Conservation (phyloP, 2,797 vertebrate species). For the Catharus ustulatus region DNA sequence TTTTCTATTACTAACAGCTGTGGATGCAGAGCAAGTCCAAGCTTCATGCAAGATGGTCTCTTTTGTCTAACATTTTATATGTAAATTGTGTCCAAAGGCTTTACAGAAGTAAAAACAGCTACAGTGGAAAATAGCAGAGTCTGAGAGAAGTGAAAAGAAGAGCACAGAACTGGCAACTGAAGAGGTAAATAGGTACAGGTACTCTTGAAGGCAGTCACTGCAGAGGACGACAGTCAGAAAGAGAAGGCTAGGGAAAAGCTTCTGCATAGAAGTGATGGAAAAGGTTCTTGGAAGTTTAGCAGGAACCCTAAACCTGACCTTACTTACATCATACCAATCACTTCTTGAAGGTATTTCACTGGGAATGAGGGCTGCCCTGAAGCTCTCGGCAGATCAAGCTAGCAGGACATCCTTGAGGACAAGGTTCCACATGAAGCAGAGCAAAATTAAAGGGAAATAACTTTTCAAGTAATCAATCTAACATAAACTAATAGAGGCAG, state of each 20-base stretch:
- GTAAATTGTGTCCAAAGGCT: not conserved
- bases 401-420: not conserved
- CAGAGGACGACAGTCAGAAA: not conserved
- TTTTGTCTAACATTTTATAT: not conserved
- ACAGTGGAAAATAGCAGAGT: not conserved
- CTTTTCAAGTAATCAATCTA: not conserved
- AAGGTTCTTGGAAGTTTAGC: not conserved
- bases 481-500: not conserved
- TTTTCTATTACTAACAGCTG: constrained; percentile 60
- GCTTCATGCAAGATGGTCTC: not conserved
- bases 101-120: constrained; percentile 8
- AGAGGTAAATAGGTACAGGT: not conserved
- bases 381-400: not conserved
- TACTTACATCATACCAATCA: not conserved
- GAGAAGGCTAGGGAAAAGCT: not conserved
- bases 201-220: not conserved
- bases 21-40: constrained; percentile 7
- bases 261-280: not conserved
- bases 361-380: not conserved
- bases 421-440: not conserved
- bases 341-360: not conserved
- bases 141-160: not conserved
- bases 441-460: not conserved
- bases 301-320: not conserved
- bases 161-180: not conserved